Conservation (phyloP, 1,140 invertebrate species). For the honey bee (Apis mellifera) region Amel_HAv3.1 CM009936.2:12564501-12565000, state of each 20-base stretch:
- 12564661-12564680: conserved; percentile 17
- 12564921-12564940: too few relatives aligned
- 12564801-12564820: background rate
- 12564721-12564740: conserved; percentile 28
- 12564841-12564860: background rate
- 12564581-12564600: background rate
- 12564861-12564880: background rate
- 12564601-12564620: background rate
- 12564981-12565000: background rate
- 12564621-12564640: background rate
- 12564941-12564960: too few relatives aligned
- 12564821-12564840: background rate
- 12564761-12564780: background rate
- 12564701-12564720: conserved; percentile 12
- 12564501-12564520: too few relatives aligned
- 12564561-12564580: too few relatives aligned
- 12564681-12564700: conserved; percentile 9
- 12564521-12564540: too few relatives aligned
- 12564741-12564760: conserved; percentile 7
- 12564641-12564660: conserved; percentile 1
- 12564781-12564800: conserved; percentile 4
- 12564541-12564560: too few relatives aligned
- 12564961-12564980: too few relatives aligned
- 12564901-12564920: too few relatives aligned
- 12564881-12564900: background rate